These are phyloP conservation scores for Rhagonycha fulva DNA, from an alignment of 2,888 invertebrate genomes.

Conservation along the genomic window DNA sequence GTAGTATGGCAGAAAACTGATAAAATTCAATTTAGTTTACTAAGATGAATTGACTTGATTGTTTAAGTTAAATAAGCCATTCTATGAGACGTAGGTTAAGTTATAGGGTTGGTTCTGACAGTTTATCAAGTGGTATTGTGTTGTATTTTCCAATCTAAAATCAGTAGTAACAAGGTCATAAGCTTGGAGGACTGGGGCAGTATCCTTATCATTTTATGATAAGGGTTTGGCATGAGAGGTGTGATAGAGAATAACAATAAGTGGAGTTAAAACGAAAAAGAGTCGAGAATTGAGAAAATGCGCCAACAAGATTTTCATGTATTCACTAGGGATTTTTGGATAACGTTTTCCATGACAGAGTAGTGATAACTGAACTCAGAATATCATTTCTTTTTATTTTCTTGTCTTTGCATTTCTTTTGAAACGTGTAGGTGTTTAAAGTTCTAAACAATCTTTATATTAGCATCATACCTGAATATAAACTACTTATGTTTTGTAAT, in stretches of 20 bases:
- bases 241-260: constrained; percentile 27
- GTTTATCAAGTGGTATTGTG: constrained; percentile 24
- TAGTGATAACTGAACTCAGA: constrained; percentile 19
- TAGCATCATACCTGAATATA: background rate
- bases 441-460: constrained; percentile 2
- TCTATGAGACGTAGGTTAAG: constrained; percentile 6
- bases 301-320: constrained; percentile 27
- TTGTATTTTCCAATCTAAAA: constrained; percentile 27
- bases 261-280: constrained; percentile 23
- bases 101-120: constrained; percentile 16
- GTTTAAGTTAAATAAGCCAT: constrained; percentile 8
- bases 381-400: constrained; percentile 13
- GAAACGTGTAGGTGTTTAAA: constrained; percentile 5
- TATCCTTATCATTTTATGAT: constrained; percentile 31
- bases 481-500: background rate
- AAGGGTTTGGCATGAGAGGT: constrained; percentile 33
- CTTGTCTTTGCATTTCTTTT: background rate
- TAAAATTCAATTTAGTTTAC: background rate
- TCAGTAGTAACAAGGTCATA: constrained; percentile 30
- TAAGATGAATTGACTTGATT: constrained; percentile 1
- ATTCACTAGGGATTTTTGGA: constrained; percentile 28
- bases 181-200: constrained; percentile 23
- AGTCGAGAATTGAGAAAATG: constrained; percentile 25
- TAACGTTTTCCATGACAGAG: constrained; percentile 29
- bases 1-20: background rate